These are phyloP conservation scores for Charaxes varanes DNA, from an alignment of 1,140 invertebrate genomes.

Conservation along the genomic window DNA sequence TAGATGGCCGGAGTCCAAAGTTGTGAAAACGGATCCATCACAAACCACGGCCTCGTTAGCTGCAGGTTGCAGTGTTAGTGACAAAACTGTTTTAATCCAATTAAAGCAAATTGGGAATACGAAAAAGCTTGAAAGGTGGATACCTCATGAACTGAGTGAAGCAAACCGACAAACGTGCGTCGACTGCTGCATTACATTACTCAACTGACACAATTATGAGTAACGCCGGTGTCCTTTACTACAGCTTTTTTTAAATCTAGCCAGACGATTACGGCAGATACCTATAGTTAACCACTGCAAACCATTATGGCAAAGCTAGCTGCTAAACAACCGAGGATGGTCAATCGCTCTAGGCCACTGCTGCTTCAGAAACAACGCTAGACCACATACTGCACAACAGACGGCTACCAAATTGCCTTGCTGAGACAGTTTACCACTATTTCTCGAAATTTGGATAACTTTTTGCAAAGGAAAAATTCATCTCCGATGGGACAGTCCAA, in stretches of 20 bases:
- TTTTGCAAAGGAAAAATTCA: no score
- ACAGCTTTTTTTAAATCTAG: background rate
- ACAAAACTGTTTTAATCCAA: no score
- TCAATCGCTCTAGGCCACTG: background rate
- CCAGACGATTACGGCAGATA: no score
- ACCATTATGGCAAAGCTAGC: background rate
- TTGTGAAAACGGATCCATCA: background rate
- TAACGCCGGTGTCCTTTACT: no score
- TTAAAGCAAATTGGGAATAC: background rate
- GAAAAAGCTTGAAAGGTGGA: background rate
- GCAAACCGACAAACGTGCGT: no score
- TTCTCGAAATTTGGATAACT: no score
- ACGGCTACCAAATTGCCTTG: background rate
- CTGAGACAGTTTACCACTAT: no score
- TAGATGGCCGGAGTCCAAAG: background rate
- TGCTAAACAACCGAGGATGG: slow-evolving; percentile 3
- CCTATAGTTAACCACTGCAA: background rate
- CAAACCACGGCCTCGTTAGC: background rate
- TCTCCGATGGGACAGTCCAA: no score
- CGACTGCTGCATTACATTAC: no score
- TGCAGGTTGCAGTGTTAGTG: no score
- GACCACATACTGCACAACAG: background rate
- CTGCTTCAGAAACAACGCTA: background rate
- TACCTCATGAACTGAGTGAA: no score
- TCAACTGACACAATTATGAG: no score